Base-by-base conservation (phyloP, 2,797 vertebrate species). In the Fistularia tabacaria region DNA sequence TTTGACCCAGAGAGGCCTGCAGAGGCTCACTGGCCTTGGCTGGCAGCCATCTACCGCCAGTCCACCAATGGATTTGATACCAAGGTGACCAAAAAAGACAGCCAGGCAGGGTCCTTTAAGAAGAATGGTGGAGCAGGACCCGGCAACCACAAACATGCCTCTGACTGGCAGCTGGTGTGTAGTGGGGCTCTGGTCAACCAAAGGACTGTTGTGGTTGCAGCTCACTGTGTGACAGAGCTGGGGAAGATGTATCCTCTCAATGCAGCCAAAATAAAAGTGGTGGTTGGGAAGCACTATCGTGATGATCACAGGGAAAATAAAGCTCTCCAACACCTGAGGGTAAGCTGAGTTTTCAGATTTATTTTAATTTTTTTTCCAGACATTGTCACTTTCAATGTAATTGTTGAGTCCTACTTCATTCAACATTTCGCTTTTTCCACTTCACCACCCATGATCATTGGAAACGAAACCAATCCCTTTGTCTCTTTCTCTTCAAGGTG, bases 141-240 rank as follows among this genome's bases (percentile, higher is more conserved):
- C 49, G 73, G 68, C 44, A 58, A 38, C 51, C 55, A 62, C 13
- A 57, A 72, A 13, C 89, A 85, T 43, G 90, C 84, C 36, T 91
- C 90, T 3, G 54, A 83, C 10, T 98, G 96, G 97, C 91, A 98
- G 81, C 90, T 99, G 51, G 92, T 98, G 60, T 99, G 97, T 85
- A 98, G 95, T 0, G 97, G 94, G 6, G 95, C 95, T 56, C 85
- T 99, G 85, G 87, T 98, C 25, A 98, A 96, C 0, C 95, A 98
- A 64, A 94, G 95, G 66, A 96, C 92, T 0, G 86, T 97, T 64
- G 93, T 96, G 59, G 93, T 94, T 42, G 94, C 97, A 5, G 96
- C 96, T 14, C 96, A 99, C 83, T 99, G 97, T 0, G 94, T 98
- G 68, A 98, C 95, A 0, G 91, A 95, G 57, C 89, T 99, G 71